Conservation (phyloP, 2,797 vertebrate genomes). For the Iguana delicatissima region DNA sequence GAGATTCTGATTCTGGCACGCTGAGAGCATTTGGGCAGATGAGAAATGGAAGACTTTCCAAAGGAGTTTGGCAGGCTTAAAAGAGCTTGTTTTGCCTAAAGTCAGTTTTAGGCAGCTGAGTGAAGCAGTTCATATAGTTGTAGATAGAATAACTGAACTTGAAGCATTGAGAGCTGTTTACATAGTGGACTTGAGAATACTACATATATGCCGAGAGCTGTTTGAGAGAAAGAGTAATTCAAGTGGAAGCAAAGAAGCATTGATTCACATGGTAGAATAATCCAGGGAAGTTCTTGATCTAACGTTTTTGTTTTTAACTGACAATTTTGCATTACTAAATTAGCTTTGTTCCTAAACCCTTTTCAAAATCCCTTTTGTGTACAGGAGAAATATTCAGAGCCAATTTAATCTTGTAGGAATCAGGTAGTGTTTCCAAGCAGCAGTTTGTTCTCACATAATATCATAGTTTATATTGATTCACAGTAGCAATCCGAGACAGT, state of each 20-base stretch:
- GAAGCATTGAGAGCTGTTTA: not conserved
- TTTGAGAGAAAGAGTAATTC: rapidly evolving
- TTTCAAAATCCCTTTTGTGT: not conserved
- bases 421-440: not conserved
- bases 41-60: not conserved
- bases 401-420: not conserved
- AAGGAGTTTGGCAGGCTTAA: conserved; percentile 16
- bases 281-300: not conserved
- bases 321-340: not conserved
- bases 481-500: not conserved
- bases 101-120: not conserved
- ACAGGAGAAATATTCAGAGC: not conserved
- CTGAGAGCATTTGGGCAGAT: not conserved
- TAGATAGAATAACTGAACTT: not conserved
- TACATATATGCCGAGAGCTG: rapidly evolving
- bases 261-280: not conserved
- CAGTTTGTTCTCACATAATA: not conserved
- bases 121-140: not conserved
- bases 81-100: not conserved
- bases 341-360: not conserved
- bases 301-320: not conserved
- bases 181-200: not conserved
- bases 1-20: not conserved
- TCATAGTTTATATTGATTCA: not conserved
- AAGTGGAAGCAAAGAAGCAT: not conserved